Evolutionary conservation across 2,888 invertebrate genomes (phyloP), one percentile per base, ranked within the genome.

Genomic region (Flexamia atlantica): DNA sequence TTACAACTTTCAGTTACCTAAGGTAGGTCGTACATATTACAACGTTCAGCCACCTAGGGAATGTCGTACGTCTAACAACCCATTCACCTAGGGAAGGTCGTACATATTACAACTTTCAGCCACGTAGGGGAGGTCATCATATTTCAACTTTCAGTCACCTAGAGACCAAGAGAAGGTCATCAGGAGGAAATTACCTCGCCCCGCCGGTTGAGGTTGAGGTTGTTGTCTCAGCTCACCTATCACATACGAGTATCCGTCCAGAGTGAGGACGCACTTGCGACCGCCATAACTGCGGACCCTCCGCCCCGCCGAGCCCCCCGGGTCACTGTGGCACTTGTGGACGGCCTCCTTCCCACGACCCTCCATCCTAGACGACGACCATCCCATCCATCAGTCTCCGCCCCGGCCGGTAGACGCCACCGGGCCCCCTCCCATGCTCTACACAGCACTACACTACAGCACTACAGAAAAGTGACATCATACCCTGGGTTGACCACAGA

Each of bases 241-340:
- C 88, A 96, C 96, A 91, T 97, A 97, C 86, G 95, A 95, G 91
- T 96, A 96, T 88, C 96, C 96, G 90, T 96, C 96, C 87, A 97
- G 92, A 72, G 95, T 96, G 87, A 96, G 93, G 86, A 96, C 95
- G 91, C 96, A 97, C 91, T 95, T 95, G 89, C 95, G 92, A 10
- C 82, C 82, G 28, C 82, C 70, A 10, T 70, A 70, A 12, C 85
- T 93, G 93, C 76, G 83, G 92, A 90, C 36, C 91, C 91, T 86
- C 91, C 90, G 88, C 91, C 91, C 70, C 53, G 50, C 76, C 25
- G 42, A 57, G 68, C 72, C 84, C 28, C 74, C 84, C 12, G 84
- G 82, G 84, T 83, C 83, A 81, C 84, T 84, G 84, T 84, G 84
- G 68, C 84, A 84, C 76, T 84, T 84, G 50, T 84, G 84, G 30